Evolutionary conservation across 1,140 invertebrate species (phyloP), one percentile per base, ranked within the genome.

Genomic region (Anthonomus grandis): DNA sequence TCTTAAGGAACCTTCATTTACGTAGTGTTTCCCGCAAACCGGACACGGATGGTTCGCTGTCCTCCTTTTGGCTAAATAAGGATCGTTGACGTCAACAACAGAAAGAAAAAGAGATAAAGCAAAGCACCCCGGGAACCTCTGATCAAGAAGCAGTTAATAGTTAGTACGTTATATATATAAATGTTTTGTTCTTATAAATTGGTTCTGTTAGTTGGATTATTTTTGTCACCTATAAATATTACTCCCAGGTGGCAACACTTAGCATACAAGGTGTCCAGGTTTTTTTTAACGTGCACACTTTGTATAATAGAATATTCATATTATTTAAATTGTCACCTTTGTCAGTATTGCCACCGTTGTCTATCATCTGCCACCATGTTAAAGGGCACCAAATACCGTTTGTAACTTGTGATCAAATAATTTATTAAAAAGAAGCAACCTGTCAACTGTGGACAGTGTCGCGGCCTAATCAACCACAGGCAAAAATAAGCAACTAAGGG

Each of bases 31-130:
- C 53, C 92, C 92, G 75, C 93, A 95, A 8, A 95, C 89, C 13
- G 91, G 92, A 75, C 93, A 95, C 34, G 91, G 91, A 76, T 95
- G 91, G 74, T 93, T 94, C 56, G 92, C 90, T 38, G 90, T 93
- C 75, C 91, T 80, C 76, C 92, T 83, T 79, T 95, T 94, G 69
- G 90, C 91, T 86, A 90, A 80, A 81, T 89, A 91, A 81, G 78
- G 81, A 78, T 84, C 83, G 74, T 77, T 78, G 67, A 66, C 70
- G 71, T 73, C 70, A 74, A 72, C 70, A 71, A 67, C 66, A 64
- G 71, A 67, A 72, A 71, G 70, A 73, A 70, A 74, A 67, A 68
- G 59, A 72, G 65, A 70, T 73, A 62, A 72, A 73, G 71, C 71
- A 65, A 73, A 73, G 71, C 71, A 71, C 70, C 71, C 71, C 69